Base-by-base conservation (phyloP, 2,888 invertebrate genomes). In the Parelbella ahira region DNA sequence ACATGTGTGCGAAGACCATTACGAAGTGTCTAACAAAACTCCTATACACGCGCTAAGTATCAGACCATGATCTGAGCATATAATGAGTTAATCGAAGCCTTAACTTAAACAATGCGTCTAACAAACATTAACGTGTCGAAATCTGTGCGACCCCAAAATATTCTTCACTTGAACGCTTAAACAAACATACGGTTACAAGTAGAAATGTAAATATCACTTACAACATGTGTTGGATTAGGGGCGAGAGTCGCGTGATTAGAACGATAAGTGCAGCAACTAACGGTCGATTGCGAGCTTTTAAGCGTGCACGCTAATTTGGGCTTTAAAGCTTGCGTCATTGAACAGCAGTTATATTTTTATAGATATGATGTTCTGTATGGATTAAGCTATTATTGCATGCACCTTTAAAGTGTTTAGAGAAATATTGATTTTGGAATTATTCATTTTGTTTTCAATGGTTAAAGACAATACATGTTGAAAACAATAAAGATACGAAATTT, bases 31-130 rank as follows among this genome's bases (percentile, higher is more conserved):
- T 28, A 28, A 15, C 28, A 42, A 42, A 42, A 8, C 4, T 42
- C 28, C 34, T 42, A 42, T 34, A 29, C 28, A 25, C 34, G 28
- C 8, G 42, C 28, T 42, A 42, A 42, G 15, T 42, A 34, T 20
- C 21, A 12, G 19, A 19, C 13, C 33, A 11, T 12, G 39, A 39
- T 39, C 30, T 37, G 18, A 38, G 18, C 28, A 45, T 33, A 45
- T 41, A 41, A 41, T 39, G 27, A 36, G 34, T 36, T 45, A 39
- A 45, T 45, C 45, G 39, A 62, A 54, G 15, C 12, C 33, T 28
- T 24, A 21, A 34, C 18, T 20, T 19, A 32, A 32, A 32, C 32
- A 32, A 32, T 32, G 32, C 10, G 4, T 19, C 11, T 10, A 32
- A 32, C 6, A 20, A 5, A 6, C 20, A 20, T 20, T 33, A 27